These are phyloP conservation scores for Hirundichthys speculiger DNA, from an alignment of 2,113 vertebrate genomes.

Conservation along the genomic window DNA sequence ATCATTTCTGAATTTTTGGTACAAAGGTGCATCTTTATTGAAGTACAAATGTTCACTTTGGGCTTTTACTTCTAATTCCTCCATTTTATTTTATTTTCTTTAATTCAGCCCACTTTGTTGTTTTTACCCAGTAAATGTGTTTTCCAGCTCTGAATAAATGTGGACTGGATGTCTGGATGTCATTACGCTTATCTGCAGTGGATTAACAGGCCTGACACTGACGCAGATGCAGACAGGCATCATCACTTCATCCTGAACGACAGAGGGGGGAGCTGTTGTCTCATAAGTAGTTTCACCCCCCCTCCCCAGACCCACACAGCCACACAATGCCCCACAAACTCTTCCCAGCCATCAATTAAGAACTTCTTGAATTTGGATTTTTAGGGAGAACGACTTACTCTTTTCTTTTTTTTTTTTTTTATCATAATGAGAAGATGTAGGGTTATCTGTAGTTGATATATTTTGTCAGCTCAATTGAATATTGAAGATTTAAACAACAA, in stretches of 20 bases:
- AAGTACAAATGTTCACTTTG: too few species aligned
- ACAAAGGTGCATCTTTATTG: too few species aligned
- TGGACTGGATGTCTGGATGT: not conserved
- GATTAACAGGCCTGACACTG: not conserved
- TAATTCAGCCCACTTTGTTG: not conserved
- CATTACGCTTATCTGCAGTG: not conserved
- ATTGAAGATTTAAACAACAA: too few species aligned
- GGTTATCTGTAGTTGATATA: too few species aligned
- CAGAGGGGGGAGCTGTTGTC: slow-evolving; percentile 77
- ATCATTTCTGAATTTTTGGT: too few species aligned
- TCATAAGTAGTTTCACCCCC: slow-evolving; percentile 20
- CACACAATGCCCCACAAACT: not conserved
- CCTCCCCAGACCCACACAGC: slow-evolving; percentile 6
- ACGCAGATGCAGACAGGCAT: not conserved
- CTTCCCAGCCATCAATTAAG: not conserved
- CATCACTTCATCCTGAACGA: slow-evolving; percentile 40
- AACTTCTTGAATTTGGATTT: not conserved
- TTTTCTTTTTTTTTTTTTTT: too few species aligned
- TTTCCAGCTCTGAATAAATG: not conserved
- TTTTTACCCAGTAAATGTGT: too few species aligned
- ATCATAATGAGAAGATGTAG: too few species aligned
- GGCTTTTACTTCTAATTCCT: not conserved
- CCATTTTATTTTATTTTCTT: not conserved
- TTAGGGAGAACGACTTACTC: not conserved
- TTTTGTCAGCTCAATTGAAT: too few species aligned